Conservation (phyloP, 2,888 invertebrate species). For the Ormia ochracea region DNA sequence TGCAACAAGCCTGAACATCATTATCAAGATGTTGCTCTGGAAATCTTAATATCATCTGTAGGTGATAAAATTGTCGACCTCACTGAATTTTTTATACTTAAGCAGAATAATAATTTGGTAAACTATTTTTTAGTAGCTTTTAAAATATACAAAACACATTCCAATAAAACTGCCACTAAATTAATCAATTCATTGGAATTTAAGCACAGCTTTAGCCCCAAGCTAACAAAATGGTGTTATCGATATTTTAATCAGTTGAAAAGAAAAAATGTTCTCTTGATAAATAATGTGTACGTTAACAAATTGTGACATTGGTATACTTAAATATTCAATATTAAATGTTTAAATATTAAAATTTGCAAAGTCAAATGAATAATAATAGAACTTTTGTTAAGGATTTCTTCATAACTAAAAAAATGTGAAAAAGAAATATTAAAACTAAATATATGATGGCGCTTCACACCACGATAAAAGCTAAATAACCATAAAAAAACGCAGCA, state of each 20-base stretch:
- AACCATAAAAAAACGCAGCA: no score
- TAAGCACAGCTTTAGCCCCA: background rate
- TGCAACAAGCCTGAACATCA: no score
- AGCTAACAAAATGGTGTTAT: background rate
- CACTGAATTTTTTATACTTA: background rate
- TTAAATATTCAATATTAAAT: no score
- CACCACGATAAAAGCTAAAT: no score
- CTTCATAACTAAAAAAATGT: no score
- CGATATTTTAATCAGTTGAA: background rate
- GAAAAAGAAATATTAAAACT: no score
- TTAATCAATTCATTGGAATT: slow-evolving; percentile 46
- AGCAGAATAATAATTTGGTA: background rate
- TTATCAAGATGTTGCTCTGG: no score
- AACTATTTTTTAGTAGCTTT: background rate
- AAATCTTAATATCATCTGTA: background rate
- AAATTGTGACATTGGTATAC: no score
- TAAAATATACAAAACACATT: slow-evolving; percentile 31
- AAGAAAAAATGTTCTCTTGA: background rate
- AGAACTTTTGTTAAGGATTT: no score
- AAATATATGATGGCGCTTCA: no score
- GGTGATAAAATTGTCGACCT: background rate
- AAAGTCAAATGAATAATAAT: no score
- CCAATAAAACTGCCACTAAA: slow-evolving; percentile 30
- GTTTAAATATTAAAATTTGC: no score
- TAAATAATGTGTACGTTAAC: background rate